phyloP scores from a whole-genome alignment of 2,113 vertebrate species.

The Xenus cinereus region DNA sequence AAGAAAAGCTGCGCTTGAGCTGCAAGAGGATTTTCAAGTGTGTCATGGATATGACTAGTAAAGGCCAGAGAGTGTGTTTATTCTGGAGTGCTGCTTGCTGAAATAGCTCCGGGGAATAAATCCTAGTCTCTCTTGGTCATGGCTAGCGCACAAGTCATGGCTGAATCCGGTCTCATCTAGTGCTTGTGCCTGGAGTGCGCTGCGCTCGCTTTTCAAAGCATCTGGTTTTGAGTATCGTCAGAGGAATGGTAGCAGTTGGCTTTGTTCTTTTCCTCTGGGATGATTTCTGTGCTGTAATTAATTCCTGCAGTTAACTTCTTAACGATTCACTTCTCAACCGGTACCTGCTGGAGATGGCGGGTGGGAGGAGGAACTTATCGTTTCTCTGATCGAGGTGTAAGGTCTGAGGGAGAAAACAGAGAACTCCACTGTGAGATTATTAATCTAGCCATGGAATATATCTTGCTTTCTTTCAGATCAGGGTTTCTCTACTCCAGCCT shows the following conservation, averaged over 20 bases:
- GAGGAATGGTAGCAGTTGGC: neutral
- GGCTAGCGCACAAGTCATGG: neutral
- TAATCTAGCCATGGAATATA: neutral
- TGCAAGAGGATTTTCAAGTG: neutral
- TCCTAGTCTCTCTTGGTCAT: neutral
- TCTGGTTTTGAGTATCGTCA: neutral
- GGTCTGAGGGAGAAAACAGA: neutral
- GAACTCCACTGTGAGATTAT: neutral
- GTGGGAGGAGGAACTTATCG: neutral
- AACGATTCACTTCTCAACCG: neutral
- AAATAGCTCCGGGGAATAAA: neutral
- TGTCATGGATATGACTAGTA: neutral
- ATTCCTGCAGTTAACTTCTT: neutral
- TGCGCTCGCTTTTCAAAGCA: neutral
- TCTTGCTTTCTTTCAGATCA: neutral
- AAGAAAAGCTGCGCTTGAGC: neutral
- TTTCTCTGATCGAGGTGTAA: neutral
- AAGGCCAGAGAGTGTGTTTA: neutral
- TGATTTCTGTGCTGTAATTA: neutral
- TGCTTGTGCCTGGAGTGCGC: neutral
- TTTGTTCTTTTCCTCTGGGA: neutral
- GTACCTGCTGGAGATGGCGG: neutral
- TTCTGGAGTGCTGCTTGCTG: neutral
- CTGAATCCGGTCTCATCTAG: neutral
- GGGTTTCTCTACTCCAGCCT: neutral